Conservation (phyloP, 2,797 vertebrate genomes). For the Anguilla megastoma region DNA sequence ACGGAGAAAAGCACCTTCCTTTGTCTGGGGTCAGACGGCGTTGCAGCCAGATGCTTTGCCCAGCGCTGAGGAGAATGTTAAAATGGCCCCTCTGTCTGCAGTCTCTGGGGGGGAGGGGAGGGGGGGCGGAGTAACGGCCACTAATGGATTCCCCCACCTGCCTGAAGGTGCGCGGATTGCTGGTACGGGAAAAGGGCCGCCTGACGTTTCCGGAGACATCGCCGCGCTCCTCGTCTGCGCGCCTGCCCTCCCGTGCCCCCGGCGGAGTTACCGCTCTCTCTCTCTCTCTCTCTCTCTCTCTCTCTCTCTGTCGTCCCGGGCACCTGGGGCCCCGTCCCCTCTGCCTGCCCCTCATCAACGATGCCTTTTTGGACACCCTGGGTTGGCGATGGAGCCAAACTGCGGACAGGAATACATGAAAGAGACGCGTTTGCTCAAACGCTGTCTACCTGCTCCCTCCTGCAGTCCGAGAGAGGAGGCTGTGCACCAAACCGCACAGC, state of each 20-base stretch:
- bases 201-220: background rate
- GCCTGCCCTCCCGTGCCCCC: background rate
- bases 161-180: background rate
- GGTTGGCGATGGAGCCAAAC: background rate
- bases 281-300: background rate
- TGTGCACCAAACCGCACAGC: background rate
- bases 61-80: constrained; percentile 72
- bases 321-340: too few species aligned
- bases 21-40: constrained; percentile 73
- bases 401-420: background rate
- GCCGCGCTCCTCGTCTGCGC: background rate
- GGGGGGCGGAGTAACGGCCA: constrained; percentile 38
- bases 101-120: constrained; percentile 54
- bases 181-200: background rate
- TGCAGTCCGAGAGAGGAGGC: background rate
- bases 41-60: constrained; percentile 72
- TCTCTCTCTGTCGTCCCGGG: background rate
- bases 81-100: constrained; percentile 54
- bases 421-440: background rate
- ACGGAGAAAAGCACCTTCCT: constrained; percentile 48
- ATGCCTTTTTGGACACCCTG: background rate
- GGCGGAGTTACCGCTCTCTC: background rate
- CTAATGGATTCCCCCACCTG: constrained; percentile 6
- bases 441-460: background rate
- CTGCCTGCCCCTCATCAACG: background rate